Evolutionary conservation across 2,797 vertebrate species (phyloP), one percentile per base, ranked within the genome.

Genomic region (Catostomus latipinnis): DNA sequence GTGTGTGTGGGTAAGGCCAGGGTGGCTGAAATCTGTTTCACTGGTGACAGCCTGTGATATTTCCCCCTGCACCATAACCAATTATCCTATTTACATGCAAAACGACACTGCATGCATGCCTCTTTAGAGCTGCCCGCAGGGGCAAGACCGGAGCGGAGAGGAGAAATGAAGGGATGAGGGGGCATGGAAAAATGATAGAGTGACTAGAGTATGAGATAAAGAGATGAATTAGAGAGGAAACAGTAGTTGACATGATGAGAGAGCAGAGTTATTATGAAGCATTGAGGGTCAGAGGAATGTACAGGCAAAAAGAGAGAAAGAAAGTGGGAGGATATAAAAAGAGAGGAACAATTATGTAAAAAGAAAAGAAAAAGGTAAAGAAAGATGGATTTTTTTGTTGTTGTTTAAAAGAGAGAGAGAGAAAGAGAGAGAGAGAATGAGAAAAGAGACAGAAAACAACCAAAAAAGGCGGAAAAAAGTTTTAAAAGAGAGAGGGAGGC

Each of bases 41-140:
- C 14, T 78, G 67, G 61, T 74, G 74, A 78, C 70, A 80, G 80
- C 69, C 80, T 66, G 61, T 76, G 56, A 83, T 83, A 74, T 80
- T 79, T 80, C 78, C 60, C 34, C n/a, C 1, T 57, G 83, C 86
- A 83, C 85, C 75, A 70, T 89, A 90, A 87, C 84, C 88, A 89
- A 90, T 92, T 91, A 92, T 89, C 85, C 86, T 86, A 90, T 91
- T 89, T 89, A 85, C 87, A 92, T 91, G 86, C 86, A 89, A 88
- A 90, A 81, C 61, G 74, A 87, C 77, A 82, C 82, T 2, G 76
- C 89, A 85, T 86, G 80, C 13, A 76, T 83, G 70, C 84, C 68
- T 71, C 88, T 86, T 84, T 85, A 83, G 78, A 68, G 76, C 1
- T n/a, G 8, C 61, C 22, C 61, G 22, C 69, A 6, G 22, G 74